Percentiles rank a stretch among this genome's conserved stretches.
Evolutionary conservation across 2,113 vertebrate species (phyloP).

Genomic region (Apodemus sylvaticus): DNA sequence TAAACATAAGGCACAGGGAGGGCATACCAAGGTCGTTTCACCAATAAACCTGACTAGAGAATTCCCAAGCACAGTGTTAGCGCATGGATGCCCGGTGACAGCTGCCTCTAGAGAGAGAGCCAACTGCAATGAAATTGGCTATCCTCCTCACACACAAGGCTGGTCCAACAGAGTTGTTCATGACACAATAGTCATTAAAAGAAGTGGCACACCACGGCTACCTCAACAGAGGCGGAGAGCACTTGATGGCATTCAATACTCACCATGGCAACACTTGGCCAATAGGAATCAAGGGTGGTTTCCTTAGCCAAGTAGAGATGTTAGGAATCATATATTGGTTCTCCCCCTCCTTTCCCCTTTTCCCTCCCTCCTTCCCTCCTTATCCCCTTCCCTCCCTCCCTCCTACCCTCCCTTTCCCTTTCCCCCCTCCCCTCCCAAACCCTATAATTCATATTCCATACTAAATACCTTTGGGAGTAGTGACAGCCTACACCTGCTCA

Average conservation of each 20-base stretch:
- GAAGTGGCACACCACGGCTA: not conserved
- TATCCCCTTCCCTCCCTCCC: too few relatives aligned
- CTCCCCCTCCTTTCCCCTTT: too few relatives aligned
- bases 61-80: not conserved
- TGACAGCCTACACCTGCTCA: not conserved
- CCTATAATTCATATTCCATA: not conserved
- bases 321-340: not conserved
- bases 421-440: too few relatives aligned
- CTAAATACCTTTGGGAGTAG: not conserved
- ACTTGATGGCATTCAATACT: constrained; percentile 9
- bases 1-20: not conserved
- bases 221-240: not conserved
- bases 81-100: not conserved
- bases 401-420: too few relatives aligned
- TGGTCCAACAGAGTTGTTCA: not conserved
- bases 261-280: constrained; percentile 29
- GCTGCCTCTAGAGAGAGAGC: not conserved
- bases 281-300: constrained; percentile 33
- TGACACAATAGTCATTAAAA: not conserved
- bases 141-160: not conserved
- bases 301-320: not conserved
- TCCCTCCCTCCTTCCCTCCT: too few relatives aligned
- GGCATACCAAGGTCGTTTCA: not conserved
- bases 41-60: not conserved
- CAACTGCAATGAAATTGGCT: not conserved